These are phyloP conservation scores for Conopomorpha cramerella DNA, from an alignment of 1,140 invertebrate species.

Conservation along the genomic window DNA sequence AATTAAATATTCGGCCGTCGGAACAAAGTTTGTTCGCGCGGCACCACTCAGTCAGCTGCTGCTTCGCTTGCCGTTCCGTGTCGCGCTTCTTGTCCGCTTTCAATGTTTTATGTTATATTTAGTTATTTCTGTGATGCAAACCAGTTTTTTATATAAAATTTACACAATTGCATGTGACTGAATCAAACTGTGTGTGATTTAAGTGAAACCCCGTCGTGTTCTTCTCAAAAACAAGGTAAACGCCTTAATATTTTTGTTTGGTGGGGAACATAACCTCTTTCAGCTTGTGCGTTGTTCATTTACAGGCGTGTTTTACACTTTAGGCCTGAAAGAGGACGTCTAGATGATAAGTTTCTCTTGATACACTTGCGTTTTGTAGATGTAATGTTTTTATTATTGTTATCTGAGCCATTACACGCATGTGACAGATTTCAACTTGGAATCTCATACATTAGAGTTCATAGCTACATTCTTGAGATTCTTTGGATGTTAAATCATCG, in stretches of 20 bases:
- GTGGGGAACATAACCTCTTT: conserved; percentile 53
- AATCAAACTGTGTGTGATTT: conserved; percentile 41
- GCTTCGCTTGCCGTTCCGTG: conserved; percentile 62
- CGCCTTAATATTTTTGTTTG: conserved; percentile 60
- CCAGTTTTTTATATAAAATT: conserved; percentile 49
- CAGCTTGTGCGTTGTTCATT: conserved; percentile 27
- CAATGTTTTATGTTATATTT: conserved; percentile 63
- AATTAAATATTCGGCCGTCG: no score
- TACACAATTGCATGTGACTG: conserved; percentile 34
- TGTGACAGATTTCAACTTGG: no score
- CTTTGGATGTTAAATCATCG: no score
- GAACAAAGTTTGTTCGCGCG: conserved; percentile 35
- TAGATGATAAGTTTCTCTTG: no score
- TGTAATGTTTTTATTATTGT: no score
- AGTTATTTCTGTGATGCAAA: conserved; percentile 62
- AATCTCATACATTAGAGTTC: no score
- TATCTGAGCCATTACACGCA: no score
- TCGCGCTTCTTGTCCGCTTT: conserved; percentile 63
- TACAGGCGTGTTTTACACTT: conserved; percentile 9
- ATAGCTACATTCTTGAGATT: no score
- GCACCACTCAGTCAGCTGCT: conserved; percentile 57
- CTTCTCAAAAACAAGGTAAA: conserved; percentile 47
- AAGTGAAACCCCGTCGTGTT: conserved; percentile 38
- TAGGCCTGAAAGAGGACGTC: no score
- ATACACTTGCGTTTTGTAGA: no score